Evolutionary conservation across 2,113 vertebrate genomes (phyloP).

Genomic region (Oplegnathus fasciatus): DNA sequence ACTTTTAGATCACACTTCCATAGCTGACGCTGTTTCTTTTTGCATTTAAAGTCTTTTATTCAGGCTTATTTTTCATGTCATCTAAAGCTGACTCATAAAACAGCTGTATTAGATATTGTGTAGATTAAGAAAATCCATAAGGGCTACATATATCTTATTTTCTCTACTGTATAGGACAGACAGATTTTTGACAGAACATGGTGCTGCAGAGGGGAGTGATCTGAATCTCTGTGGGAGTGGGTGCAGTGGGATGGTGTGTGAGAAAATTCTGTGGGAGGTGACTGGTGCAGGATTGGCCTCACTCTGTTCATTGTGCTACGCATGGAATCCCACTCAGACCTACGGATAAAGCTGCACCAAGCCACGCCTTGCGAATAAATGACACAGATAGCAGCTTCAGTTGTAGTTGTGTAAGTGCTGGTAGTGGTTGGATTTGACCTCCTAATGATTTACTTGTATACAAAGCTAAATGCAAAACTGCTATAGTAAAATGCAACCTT

Average conservation of each 20-base stretch:
- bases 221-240: constrained; percentile 14
- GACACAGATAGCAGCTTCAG: background rate
- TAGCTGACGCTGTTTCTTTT: background rate
- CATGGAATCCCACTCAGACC: too few species aligned
- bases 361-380: constrained; percentile 19
- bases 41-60: background rate
- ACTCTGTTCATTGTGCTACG: background rate
- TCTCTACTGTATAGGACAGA: background rate
- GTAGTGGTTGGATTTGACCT: background rate
- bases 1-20: background rate
- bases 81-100: background rate
- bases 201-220: constrained; percentile 14
- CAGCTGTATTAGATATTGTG: background rate
- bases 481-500: background rate
- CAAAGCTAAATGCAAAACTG: background rate
- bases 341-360: background rate
- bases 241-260: constrained; percentile 17
- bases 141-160: too few species aligned
- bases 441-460: background rate
- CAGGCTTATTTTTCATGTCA: background rate
- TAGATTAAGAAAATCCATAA: background rate
- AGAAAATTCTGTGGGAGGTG: constrained; percentile 18
- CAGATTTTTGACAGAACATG: background rate
- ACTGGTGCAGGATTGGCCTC: background rate
- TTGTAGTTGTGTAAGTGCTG: background rate